phyloP scores from a whole-genome alignment of 2,113 vertebrate species.

The Cromileptes altivelis region DNA sequence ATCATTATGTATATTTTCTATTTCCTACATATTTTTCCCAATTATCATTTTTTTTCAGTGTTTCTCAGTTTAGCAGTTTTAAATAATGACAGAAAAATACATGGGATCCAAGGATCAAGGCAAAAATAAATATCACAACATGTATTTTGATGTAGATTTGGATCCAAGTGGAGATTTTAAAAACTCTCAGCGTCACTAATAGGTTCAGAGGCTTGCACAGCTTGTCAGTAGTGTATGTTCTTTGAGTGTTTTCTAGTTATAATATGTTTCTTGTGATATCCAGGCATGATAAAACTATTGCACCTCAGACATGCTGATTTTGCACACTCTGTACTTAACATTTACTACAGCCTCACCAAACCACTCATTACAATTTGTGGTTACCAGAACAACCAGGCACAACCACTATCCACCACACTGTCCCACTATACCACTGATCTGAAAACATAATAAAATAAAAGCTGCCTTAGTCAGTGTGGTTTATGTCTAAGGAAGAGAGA shows the following conservation, averaged over 20 bases:
- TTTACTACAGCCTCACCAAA: not conserved
- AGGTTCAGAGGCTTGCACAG: no score
- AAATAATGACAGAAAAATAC: not conserved
- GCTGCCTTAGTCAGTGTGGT: not conserved
- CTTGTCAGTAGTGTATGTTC: no score
- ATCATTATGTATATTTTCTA: not conserved
- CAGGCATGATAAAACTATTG: no score
- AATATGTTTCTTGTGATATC: no score
- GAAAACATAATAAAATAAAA: conserved; percentile 33
- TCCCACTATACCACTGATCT: not conserved
- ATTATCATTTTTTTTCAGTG: no score
- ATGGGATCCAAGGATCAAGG: not conserved
- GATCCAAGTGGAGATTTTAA: not conserved
- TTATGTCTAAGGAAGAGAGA: not conserved
- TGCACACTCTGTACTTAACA: not conserved
- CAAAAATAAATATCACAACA: not conserved
- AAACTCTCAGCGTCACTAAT: no score
- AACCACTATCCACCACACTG: not conserved
- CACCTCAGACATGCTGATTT: not conserved
- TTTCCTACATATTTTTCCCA: not conserved
- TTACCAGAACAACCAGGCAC: not conserved
- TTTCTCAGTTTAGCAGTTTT: not conserved
- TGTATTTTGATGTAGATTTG: conserved; percentile 4
- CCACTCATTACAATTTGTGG: not conserved
- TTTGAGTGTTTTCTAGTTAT: no score